Conservation (phyloP, 2,888 invertebrate species). For the Oligia strigilis region DNA sequence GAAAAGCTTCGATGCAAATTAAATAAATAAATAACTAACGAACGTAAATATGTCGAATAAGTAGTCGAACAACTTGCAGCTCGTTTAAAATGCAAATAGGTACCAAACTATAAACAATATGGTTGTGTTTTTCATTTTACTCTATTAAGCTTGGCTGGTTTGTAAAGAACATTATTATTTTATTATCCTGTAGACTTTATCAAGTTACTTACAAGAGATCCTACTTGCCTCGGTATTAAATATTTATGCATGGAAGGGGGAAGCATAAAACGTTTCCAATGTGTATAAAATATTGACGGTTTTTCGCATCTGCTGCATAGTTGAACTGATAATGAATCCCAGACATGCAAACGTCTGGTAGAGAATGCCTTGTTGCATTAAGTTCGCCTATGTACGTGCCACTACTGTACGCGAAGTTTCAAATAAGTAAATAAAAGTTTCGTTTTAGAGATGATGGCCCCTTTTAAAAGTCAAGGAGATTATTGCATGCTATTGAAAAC, state of each 20-base stretch:
- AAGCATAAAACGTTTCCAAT: constrained; percentile 11
- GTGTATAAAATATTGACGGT: not conserved
- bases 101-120: constrained; percentile 51
- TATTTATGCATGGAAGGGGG: not conserved
- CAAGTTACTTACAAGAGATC: not conserved
- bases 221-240: not conserved
- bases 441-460: not conserved
- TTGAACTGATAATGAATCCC: not conserved
- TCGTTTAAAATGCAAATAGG: constrained; percentile 46
- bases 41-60: constrained; percentile 31
- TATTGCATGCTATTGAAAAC: not conserved
- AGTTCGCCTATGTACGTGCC: not conserved
- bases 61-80: constrained; percentile 36
- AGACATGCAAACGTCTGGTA: not conserved
- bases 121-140: constrained; percentile 21
- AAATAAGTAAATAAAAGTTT: not conserved
- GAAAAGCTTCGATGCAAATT: constrained; percentile 12
- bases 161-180: constrained; percentile 17
- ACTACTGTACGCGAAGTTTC: no score
- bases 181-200: constrained; percentile 22
- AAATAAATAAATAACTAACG: constrained; percentile 22
- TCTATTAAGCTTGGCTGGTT: constrained; percentile 10
- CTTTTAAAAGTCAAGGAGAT: not conserved
- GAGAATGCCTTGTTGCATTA: not conserved
- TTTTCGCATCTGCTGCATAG: not conserved